Conservation (phyloP, 2,888 invertebrate species). For the Galerucella calmariensis region DNA sequence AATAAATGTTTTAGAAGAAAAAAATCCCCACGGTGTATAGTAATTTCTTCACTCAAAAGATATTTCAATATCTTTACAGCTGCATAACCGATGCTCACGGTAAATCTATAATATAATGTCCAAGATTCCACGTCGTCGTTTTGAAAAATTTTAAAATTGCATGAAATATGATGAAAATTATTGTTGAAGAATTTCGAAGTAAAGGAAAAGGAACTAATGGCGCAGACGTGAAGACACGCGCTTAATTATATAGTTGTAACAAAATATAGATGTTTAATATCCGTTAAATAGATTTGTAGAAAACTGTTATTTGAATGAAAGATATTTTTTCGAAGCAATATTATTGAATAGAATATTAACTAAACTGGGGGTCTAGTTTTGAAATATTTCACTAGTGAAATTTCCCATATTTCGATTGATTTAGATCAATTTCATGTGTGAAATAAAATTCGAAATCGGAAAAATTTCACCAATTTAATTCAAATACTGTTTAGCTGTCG, state of each 20-base stretch:
- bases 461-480: no score
- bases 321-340: background rate
- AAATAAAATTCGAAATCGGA: no score
- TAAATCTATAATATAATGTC: constrained; percentile 23
- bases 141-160: constrained; percentile 13
- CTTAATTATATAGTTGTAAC: constrained; percentile 5
- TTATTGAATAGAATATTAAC: no score
- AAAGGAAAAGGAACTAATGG: constrained; percentile 9
- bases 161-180: constrained; percentile 23
- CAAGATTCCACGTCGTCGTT: constrained; percentile 1
- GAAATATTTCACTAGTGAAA: no score
- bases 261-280: background rate
- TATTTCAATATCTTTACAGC: background rate
- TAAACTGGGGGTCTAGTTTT: no score
- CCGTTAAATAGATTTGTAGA: background rate
- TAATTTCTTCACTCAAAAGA: background rate
- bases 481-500: no score
- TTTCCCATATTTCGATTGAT: no score
- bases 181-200: constrained; percentile 8
- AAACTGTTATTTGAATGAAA: background rate
- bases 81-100: constrained; percentile 24
- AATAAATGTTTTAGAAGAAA: background rate
- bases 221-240: constrained; percentile 15
- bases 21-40: background rate
- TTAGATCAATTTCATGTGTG: no score